These are phyloP conservation scores for Pharmacophagus antenor DNA, from an alignment of 2,888 invertebrate species.

Conservation along the genomic window DNA sequence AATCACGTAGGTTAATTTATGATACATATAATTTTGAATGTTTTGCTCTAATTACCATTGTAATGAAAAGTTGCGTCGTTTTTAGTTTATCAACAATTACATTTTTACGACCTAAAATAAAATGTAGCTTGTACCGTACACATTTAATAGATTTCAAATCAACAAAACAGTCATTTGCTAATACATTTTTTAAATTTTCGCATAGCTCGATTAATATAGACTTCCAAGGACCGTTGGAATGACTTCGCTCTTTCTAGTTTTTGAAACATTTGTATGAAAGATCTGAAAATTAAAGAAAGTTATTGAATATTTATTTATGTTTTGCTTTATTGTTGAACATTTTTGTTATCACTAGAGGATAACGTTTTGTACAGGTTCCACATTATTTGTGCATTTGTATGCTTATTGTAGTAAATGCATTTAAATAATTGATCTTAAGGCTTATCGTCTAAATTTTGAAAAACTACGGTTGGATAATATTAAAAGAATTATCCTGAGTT, in stretches of 20 bases:
- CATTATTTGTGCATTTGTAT: no score
- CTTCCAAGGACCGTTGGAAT: constrained; percentile 19
- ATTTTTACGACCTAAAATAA: not conserved
- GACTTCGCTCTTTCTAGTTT: constrained; percentile 16
- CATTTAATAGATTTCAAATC: constrained; percentile 11
- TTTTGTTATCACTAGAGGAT: no score
- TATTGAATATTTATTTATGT: not conserved
- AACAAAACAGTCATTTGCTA: constrained; percentile 1
- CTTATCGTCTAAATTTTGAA: no score
- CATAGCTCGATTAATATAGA: constrained; percentile 10
- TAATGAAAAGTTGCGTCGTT: not conserved
- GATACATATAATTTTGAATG: not conserved
- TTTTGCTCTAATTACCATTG: not conserved
- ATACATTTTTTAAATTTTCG: constrained; percentile 14
- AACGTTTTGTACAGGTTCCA: no score
- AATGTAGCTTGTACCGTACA: constrained; percentile 1
- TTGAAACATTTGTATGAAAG: constrained; percentile 19
- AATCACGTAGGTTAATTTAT: no score
- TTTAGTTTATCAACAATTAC: no score
- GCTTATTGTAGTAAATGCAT: no score
- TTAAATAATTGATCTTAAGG: no score
- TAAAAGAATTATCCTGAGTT: constrained; percentile 3
- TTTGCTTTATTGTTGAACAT: not conserved
- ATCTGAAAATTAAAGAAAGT: constrained; percentile 23
- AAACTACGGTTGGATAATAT: no score